These are phyloP conservation scores for Pseudorhiza aurosa DNA, from an alignment of 30 jellyfish, hydroid and myxozoan genomes.

Conservation along the genomic window DNA sequence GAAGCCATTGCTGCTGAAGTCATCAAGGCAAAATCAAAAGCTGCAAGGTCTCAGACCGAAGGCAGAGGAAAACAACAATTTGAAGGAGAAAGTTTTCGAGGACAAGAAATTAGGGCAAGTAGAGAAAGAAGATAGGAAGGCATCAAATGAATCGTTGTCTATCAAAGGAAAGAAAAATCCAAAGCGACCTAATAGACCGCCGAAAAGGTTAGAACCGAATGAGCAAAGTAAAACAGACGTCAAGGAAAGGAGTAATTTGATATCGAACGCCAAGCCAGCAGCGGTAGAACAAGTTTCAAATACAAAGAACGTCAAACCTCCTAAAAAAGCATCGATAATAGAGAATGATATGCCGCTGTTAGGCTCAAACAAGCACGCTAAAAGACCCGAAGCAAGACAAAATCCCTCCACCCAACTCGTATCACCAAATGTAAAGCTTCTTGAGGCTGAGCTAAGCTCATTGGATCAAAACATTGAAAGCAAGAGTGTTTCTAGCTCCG, in stretches of 20 bases:
- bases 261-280: not conserved
- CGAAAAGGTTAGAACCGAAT: not conserved
- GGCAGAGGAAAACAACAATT: conserved; percentile 7
- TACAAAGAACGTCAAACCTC: not conserved
- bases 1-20: conserved; percentile 40
- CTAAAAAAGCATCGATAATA: not conserved
- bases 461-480: not conserved
- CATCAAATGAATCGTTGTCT: not conserved
- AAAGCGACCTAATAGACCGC: conserved; percentile 16
- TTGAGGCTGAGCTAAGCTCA: conserved; percentile 35
- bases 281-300: conserved; percentile 13
- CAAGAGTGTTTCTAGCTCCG: conserved; percentile 1
- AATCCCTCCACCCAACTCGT: not conserved
- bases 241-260: not conserved
- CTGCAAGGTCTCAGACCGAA: not conserved
- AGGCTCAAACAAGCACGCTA: conserved; percentile 1
- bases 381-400: not conserved
- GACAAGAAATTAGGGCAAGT: not conserved
- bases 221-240: not conserved
- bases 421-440: conserved; percentile 41
- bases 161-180: conserved; percentile 1
- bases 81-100: not conserved
- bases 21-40: conserved; percentile 30
- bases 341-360: conserved; percentile 61
- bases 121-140: not conserved